These are phyloP conservation scores for Thomomys bottae DNA, from an alignment of 2,113 vertebrate genomes.

Conservation along the genomic window DNA sequence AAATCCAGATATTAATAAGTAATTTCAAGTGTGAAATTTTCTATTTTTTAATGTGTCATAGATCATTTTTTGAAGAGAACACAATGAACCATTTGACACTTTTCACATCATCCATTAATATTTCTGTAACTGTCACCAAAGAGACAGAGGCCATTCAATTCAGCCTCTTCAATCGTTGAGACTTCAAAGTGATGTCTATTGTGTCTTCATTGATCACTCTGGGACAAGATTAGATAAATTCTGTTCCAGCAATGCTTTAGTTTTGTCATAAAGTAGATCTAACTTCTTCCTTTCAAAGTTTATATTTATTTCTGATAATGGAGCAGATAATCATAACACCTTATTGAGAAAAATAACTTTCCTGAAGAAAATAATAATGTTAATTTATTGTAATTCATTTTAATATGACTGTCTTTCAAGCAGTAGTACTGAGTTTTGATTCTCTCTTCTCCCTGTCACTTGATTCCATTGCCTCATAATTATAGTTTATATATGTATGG, in stretches of 20 bases:
- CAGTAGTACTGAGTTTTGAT: neutral
- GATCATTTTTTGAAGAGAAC: constrained; percentile 47
- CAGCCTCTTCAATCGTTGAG: neutral
- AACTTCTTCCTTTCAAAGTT: constrained; percentile 6
- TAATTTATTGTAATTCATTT: constrained; percentile 3
- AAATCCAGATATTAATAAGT: constrained; percentile 22
- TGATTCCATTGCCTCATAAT: neutral
- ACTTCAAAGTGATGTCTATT: constrained; percentile 6
- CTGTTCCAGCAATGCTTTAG: neutral
- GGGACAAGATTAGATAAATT: neutral
- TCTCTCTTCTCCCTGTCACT: neutral
- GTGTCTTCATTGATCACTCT: constrained; percentile 7
- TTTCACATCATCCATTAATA: neutral
- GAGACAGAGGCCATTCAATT: neutral
- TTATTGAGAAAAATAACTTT: neutral
- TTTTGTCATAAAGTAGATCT: neutral
- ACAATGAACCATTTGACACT: neutral
- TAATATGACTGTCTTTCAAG: neutral
- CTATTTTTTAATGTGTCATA: constrained; percentile 34
- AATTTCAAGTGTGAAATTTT: constrained; percentile 22
- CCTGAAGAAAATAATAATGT: neutral
- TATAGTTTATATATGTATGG: neutral
- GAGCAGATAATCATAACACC: neutral
- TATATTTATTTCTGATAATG: constrained; percentile 10
- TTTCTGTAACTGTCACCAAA: neutral